phyloP scores from a whole-genome alignment of 2,888 invertebrate genomes.

The Lycaena phlaeas region DNA sequence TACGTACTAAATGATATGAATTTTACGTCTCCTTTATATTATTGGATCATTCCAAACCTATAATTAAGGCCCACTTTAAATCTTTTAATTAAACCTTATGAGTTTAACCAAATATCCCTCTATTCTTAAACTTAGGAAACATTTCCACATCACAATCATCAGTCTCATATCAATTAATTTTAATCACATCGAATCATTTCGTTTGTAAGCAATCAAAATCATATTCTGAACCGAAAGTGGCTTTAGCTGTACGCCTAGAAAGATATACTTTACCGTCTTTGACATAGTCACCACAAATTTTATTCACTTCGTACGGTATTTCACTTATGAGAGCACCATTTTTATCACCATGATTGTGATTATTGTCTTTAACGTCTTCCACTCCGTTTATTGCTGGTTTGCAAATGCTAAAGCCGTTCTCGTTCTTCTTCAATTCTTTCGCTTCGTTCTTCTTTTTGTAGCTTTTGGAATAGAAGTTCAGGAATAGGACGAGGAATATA shows the following conservation, averaged over 20 bases:
- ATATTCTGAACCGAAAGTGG: too few relatives aligned
- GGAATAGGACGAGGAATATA: constrained; percentile 77
- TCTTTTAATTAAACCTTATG: constrained; percentile 4
- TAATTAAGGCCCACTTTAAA: not conserved
- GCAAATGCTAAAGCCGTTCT: constrained; percentile 31
- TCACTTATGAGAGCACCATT: constrained; percentile 35
- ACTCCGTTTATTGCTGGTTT: constrained; percentile 25
- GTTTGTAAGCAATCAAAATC: constrained; percentile 53
- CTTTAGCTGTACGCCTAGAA: constrained; percentile 47
- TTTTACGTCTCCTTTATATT: not conserved
- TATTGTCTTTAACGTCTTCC: constrained; percentile 27
- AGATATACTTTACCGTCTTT: constrained; percentile 48
- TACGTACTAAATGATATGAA: constrained; percentile 1
- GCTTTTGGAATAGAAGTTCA: constrained; percentile 76
- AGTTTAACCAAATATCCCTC: not conserved
- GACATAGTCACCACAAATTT: constrained; percentile 45
- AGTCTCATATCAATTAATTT: constrained; percentile 50
- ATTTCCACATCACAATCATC: constrained; percentile 52
- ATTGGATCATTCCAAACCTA: not conserved
- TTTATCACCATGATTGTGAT: constrained; percentile 30
- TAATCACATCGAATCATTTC: constrained; percentile 47
- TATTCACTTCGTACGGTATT: constrained; percentile 41
- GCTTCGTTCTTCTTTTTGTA: constrained; percentile 53
- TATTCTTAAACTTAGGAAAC: constrained; percentile 15
- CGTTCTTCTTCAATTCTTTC: constrained; percentile 32